Percentiles rank a stretch among this genome's conserved stretches.
Evolutionary conservation across 2,113 vertebrate genomes (phyloP).

Genomic region (Passer domesticus): DNA sequence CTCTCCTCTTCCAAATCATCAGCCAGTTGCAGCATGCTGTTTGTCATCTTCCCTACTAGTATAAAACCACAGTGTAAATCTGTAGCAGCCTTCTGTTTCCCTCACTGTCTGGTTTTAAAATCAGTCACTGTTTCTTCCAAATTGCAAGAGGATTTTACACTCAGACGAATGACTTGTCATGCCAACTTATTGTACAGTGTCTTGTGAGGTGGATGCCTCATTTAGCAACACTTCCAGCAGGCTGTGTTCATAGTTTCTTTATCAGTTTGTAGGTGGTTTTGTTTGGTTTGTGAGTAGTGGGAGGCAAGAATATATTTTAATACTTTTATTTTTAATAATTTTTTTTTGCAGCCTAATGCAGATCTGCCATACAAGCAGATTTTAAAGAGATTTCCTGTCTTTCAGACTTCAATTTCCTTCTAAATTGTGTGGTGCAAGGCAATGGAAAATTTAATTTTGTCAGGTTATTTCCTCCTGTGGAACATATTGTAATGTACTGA

Average conservation of each 20-base stretch:
- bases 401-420: conserved; percentile 7
- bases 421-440: background rate
- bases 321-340: background rate
- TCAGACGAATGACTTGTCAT: background rate
- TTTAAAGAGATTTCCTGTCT: background rate
- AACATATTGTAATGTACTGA: background rate
- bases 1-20: background rate
- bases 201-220: background rate
- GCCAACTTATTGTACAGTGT: background rate
- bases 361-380: background rate
- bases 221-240: background rate
- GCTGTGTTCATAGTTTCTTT: background rate
- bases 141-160: background rate
- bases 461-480: background rate
- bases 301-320: background rate
- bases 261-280: background rate
- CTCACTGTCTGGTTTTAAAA: background rate
- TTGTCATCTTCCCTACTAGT: background rate
- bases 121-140: background rate
- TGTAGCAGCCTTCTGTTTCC: background rate
- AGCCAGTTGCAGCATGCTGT: background rate
- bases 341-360: background rate
- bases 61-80: background rate
- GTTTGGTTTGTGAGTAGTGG: background rate
- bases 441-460: background rate